Evolutionary conservation across 2,888 invertebrate species (phyloP).

Genomic region (Caenorhabditis drosophilae): DNA sequence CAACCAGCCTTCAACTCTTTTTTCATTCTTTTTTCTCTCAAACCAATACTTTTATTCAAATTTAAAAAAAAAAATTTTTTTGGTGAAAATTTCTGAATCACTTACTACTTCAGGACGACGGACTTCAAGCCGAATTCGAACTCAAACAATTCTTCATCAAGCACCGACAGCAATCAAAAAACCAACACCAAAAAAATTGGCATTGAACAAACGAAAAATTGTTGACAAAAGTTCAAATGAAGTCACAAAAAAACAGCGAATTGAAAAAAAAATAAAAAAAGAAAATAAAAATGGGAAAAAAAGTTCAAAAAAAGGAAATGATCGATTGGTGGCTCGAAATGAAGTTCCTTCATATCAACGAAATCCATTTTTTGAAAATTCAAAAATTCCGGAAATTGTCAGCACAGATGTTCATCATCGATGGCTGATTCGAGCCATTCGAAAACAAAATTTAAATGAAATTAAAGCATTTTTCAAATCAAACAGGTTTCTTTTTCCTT

Average conservation of each 20-base stretch:
- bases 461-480: conserved; percentile 39
- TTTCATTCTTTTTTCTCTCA: no score
- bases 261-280: conserved; percentile 7
- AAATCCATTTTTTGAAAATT: conserved; percentile 34
- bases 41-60: no score
- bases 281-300: conserved; percentile 13
- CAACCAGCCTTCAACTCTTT: no score
- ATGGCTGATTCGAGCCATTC: conserved; percentile 37
- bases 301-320: conserved; percentile 48
- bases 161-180: conserved; percentile 5
- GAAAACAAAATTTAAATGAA: conserved; percentile 34
- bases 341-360: conserved; percentile 26
- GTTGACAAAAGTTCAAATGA: conserved; percentile 3
- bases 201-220: conserved; percentile 1
- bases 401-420: conserved; percentile 30
- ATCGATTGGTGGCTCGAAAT: conserved; percentile 37
- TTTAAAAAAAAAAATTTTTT: no score
- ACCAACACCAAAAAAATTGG: not conserved
- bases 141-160: conserved; percentile 27
- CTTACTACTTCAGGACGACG: no score
- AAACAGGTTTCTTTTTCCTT: conserved; percentile 16
- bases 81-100: no score
- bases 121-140: conserved; percentile 15
- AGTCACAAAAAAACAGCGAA: not conserved
- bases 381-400: conserved; percentile 26